These are phyloP conservation scores for Channa striata DNA, from an alignment of 2,797 vertebrate genomes.

Conservation along the genomic window DNA sequence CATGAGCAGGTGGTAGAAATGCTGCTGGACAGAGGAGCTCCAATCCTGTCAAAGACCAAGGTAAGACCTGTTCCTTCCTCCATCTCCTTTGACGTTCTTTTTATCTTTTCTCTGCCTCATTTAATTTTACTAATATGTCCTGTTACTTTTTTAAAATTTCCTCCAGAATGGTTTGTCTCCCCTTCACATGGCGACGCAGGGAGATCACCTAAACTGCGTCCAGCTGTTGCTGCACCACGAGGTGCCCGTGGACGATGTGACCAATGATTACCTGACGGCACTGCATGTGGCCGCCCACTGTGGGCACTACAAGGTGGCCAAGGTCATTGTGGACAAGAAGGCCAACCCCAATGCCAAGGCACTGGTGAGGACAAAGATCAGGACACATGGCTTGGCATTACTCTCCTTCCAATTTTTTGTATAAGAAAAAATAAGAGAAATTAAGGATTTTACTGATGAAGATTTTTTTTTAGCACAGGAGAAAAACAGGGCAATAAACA, in stretches of 20 bases:
- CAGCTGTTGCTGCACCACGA: constrained; percentile 96
- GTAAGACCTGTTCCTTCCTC: constrained; percentile 68
- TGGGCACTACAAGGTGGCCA: constrained; percentile 98
- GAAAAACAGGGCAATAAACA: not conserved
- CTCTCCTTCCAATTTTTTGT: too few species aligned
- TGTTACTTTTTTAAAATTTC: not conserved
- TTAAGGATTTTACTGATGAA: too few species aligned
- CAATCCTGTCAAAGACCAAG: constrained; percentile 98
- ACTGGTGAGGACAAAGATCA: constrained; percentile 86
- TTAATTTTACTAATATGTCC: too few species aligned
- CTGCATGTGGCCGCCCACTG: constrained; percentile 98
- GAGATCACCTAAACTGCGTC: constrained; percentile 97
- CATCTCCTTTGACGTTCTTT: not conserved
- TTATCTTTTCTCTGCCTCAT: not conserved
- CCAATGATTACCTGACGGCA: constrained; percentile 96
- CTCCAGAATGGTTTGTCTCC: constrained; percentile 95
- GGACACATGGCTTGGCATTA: not conserved
- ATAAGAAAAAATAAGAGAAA: too few species aligned
- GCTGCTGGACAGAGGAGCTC: constrained; percentile 94
- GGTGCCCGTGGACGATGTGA: constrained; percentile 96
- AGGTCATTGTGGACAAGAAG: constrained; percentile 98
- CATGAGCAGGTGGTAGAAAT: constrained; percentile 98
- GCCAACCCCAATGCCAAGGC: constrained; percentile 98
- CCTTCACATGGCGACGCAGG: constrained; percentile 97
- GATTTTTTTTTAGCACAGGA: not conserved